Evolutionary conservation across 2,113 vertebrate species (phyloP).

Genomic region (Hyperopisus bebe): DNA sequence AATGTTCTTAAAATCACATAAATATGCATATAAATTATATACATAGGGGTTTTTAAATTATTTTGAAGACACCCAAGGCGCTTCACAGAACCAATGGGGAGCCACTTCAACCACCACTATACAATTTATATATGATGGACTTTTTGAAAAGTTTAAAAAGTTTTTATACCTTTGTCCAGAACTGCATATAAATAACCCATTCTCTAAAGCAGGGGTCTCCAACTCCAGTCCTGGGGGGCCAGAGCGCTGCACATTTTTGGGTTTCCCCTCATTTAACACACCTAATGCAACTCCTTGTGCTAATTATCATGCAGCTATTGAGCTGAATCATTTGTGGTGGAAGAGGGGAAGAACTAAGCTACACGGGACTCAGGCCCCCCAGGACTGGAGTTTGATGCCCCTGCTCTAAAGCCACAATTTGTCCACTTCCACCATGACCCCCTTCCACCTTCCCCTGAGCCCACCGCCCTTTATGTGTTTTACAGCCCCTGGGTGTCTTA

Average conservation of each 20-base stretch:
- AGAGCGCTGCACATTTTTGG: too few relatives aligned
- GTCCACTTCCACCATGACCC: background rate
- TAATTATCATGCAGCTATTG: too few relatives aligned
- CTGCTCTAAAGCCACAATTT: background rate
- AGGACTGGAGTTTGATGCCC: too few relatives aligned
- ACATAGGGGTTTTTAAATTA: background rate
- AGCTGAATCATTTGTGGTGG: too few relatives aligned
- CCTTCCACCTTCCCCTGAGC: background rate
- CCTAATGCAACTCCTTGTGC: too few relatives aligned
- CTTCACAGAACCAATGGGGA: background rate
- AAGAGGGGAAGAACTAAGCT: too few relatives aligned
- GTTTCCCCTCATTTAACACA: too few relatives aligned
- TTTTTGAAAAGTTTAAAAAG: too few relatives aligned
- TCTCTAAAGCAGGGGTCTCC: background rate
- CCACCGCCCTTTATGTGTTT: background rate
- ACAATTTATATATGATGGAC: background rate
- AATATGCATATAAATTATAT: background rate
- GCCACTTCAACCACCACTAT: background rate
- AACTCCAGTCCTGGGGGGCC: too few relatives aligned
- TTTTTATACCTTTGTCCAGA: background rate
- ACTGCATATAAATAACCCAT: background rate
- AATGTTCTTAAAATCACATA: background rate
- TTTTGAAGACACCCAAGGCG: background rate
- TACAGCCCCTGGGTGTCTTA: background rate
- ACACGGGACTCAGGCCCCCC: too few relatives aligned